Evolutionary conservation across 2,113 vertebrate species (phyloP).

Genomic region (Gasterosteus aculeatus): DNA sequence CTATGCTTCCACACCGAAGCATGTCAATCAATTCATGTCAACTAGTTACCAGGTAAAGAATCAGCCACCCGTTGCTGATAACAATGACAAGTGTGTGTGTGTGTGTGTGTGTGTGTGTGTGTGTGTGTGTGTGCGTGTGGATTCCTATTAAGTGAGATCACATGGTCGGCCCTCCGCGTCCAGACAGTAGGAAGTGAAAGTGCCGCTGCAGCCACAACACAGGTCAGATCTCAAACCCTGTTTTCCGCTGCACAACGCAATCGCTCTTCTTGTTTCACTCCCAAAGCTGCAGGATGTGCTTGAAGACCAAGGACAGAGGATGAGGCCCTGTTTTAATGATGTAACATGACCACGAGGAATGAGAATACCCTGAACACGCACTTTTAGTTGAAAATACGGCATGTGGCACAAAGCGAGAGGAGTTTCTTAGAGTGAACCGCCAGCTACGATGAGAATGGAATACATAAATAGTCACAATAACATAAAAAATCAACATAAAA

Average conservation of each 20-base stretch:
- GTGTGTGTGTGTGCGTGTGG: constrained; percentile 10
- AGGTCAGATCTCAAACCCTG: constrained; percentile 56
- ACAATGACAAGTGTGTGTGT: constrained; percentile 17
- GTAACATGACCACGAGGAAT: constrained; percentile 33
- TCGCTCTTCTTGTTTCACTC: constrained; percentile 55
- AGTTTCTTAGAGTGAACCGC: neutral
- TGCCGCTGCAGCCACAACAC: constrained; percentile 72
- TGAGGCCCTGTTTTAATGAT: constrained; percentile 29
- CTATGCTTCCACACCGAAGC: neutral
- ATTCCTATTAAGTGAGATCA: constrained; percentile 60
- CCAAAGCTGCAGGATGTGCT: constrained; percentile 2
- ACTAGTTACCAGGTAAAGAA: neutral
- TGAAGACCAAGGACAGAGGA: constrained; percentile 23
- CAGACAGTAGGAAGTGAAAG: constrained; percentile 82
- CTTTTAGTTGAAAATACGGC: neutral
- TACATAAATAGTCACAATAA: neutral
- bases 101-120: neutral
- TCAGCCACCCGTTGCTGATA: constrained; percentile 33
- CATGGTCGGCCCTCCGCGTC: constrained; percentile 52
- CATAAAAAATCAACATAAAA: neutral
- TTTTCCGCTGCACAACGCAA: constrained; percentile 58
- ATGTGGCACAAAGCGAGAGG: neutral
- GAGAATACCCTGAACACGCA: constrained; percentile 7
- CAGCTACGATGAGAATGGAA: neutral
- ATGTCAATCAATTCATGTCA: constrained; percentile 8